Percentiles rank a stretch among this genome's conserved stretches.
Evolutionary conservation across 2,113 vertebrate species (phyloP).

Genomic region (Felis chaus): DNA sequence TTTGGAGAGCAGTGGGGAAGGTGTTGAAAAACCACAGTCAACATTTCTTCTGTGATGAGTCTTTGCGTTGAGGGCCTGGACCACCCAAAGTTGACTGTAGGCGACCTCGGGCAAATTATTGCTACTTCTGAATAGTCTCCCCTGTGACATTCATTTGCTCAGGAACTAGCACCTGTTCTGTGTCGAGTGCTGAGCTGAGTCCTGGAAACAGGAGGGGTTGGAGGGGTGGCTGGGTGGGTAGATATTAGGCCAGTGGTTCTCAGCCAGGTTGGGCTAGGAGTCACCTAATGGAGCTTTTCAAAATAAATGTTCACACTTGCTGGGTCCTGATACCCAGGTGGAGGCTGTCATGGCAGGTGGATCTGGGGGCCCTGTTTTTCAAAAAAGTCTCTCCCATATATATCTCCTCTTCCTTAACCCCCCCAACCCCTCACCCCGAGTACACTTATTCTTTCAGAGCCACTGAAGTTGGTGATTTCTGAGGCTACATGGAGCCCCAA

Average conservation of each 20-base stretch:
- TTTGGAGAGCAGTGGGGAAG: background rate
- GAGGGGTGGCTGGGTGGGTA: background rate
- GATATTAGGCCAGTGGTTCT: background rate
- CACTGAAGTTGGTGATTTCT: background rate
- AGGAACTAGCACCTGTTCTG: background rate
- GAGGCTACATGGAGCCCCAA: background rate
- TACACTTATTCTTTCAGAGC: background rate
- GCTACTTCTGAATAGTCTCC: background rate
- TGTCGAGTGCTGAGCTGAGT: background rate
- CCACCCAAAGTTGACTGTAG: background rate
- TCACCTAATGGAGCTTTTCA: background rate
- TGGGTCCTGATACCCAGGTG: background rate
- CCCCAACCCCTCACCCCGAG: background rate
- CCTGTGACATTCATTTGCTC: background rate
- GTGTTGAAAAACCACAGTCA: background rate
- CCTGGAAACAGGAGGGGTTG: background rate
- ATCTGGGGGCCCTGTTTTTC: background rate
- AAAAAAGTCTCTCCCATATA: background rate
- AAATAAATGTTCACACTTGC: background rate
- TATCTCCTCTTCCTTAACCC: background rate
- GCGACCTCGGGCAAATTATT: background rate
- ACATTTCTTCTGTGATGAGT: background rate
- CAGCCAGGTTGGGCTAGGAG: background rate
- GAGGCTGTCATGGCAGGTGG: background rate
- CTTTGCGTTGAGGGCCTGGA: background rate